Base-by-base conservation (phyloP, 2,113 vertebrate species). In the Chascanopsetta lugubris region DNA sequence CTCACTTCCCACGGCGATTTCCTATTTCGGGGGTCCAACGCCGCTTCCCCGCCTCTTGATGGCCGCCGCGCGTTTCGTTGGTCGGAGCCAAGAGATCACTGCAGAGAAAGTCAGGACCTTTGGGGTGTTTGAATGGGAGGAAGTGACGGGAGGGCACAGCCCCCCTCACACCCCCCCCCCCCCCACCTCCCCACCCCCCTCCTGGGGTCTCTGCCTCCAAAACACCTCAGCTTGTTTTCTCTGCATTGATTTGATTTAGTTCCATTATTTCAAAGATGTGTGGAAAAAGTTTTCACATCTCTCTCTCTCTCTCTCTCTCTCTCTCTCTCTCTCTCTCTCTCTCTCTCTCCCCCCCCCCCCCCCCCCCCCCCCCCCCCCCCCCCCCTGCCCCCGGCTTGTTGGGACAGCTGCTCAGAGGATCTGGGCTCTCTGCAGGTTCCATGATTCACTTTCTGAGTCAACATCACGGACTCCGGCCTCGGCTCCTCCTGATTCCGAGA, bases 321-420 rank as follows among this genome's bases (percentile, higher is more conserved):
- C 51, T 8, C 32, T 50, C 80, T 13, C 51, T 73, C 80, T 64
- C 68, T 72, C 75, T 76, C 74, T 43, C 15, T 24, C 42, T 51
- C 67, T 76, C 72, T 21, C 32, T 15, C 10, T 24, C 11, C 1
- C 11, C 27, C 29, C 8, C 57, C 58, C 36, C 22, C 40, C 29
- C 11, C 64, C 51, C 7, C 32, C 54, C 80, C 17, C 51, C 75
- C 80, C 68, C 68, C 72, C 75, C 78, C 74, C 47, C 15, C 24
- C 42, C 56, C 67, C 79, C 72, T 21, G 69, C 84, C 56, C 71
- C 73, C 64, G 46, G 85, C 83, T 80, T 91, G 85, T 92, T 93
- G 89, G 88, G 87, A 92, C 92, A 93, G 92, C 91, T 92, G 91
- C 91, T 90, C 78, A 47, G 67, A 90, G 76, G 81, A 89, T 90